Evolutionary conservation across 2,888 invertebrate species (phyloP), one percentile per base, ranked within the genome.

Genomic region (Tenthredo livida): DNA sequence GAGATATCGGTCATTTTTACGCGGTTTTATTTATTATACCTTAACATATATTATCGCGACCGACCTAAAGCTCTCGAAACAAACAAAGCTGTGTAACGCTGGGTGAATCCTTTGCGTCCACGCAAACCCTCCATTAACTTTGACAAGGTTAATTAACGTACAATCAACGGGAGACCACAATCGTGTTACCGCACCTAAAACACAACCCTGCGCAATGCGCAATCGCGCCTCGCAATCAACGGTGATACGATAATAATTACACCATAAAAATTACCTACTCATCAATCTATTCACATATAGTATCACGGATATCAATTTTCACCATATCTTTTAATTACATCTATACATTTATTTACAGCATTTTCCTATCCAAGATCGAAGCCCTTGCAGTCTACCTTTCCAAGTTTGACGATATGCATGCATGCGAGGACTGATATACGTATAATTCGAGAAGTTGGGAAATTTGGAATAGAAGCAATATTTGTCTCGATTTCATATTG

Each of bases 91-190:
- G 80, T 80, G 80, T 80, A 61, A 61, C 61, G 61, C 17, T 54
- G 21, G 80, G 47, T 80, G 58, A 80, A 80, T 80, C 80, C 80
- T 80, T 80, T 61, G 67, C 67, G 77, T 67, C 83, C 83, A 83
- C 83, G 83, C 83, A 83, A 83, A 83, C 67, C 83, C 83, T 83
- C 83, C 83, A 83, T 83, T 83, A 83, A 83, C 83, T 83, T 83
- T 83, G 83, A 83, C 83, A 83, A 83, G 83, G 83, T 83, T 83
- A 83, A 83, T 83, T 83, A 83, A 83, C 83, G 83, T 83, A 83
- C 83, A 83, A 83, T 83, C 83, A 83, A 83, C 83, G 83, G 83
- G 47, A 83, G 65, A 83, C 83, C 83, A 83, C 83, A 83, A 83
- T 70, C 83, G 83, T 21, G 83, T 83, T 70, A 70, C 65, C 83